Evolutionary conservation across 2,888 invertebrate species (phyloP).

Genomic region (Himalopsyche japonica): DNA sequence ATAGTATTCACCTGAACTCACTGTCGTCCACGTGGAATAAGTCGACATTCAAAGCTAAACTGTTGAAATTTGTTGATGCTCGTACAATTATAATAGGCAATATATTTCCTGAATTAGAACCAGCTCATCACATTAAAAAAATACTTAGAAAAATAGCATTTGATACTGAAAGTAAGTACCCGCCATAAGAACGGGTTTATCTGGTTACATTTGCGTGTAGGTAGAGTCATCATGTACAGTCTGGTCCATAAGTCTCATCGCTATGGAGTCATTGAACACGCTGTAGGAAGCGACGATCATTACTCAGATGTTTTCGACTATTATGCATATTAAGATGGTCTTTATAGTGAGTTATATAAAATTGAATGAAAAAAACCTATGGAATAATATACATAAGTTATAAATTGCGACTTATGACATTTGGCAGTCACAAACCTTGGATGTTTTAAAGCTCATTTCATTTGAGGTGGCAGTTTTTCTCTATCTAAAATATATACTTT

Average conservation of each 20-base stretch:
- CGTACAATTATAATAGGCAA: not conserved
- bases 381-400: no score
- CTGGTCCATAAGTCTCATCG: constrained; percentile 1
- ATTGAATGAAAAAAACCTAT: no score
- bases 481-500: no score
- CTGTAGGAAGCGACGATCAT: not conserved
- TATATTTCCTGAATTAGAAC: not conserved
- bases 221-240: constrained; percentile 28
- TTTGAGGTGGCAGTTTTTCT: no score
- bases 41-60: no score
- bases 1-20: no score
- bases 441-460: no score
- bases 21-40: no score
- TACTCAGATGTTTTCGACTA: not conserved
- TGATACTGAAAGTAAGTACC: constrained; percentile 41
- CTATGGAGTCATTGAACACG: not conserved
- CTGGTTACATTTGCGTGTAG: constrained; percentile 39
- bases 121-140: constrained; percentile 13
- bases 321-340: not conserved
- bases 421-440: no score
- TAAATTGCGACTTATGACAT: no score
- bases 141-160: constrained; percentile 40
- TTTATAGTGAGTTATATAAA: not conserved
- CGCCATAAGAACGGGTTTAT: constrained; percentile 38
- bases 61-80: no score